A percentile compares a stretch with the other conserved stretches of the same genome.
Conservation (phyloP, 2,888 invertebrate species). For the Tipula helvola region DNA sequence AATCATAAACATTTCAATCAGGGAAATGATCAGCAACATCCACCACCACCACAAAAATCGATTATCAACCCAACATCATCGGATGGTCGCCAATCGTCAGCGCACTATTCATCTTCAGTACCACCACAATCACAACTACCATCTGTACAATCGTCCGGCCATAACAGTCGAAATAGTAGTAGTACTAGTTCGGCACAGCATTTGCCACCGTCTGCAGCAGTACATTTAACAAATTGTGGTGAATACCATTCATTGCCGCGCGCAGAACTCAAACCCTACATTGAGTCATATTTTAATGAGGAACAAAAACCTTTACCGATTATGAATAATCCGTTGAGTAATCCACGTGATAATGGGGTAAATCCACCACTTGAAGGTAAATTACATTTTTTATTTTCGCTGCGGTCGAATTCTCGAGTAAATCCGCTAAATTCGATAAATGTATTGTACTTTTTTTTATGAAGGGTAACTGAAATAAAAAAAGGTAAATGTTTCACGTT, state of each 20-base stretch:
- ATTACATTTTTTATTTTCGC: background rate
- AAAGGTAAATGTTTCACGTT: too few species aligned
- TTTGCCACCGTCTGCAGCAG: conserved; percentile 13
- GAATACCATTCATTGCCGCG: conserved; percentile 44
- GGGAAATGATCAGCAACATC: background rate
- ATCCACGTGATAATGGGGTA: conserved; percentile 13
- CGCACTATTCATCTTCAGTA: conserved; percentile 13
- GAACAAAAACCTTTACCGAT: conserved; percentile 40
- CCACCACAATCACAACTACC: background rate
- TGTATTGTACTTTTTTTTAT: too few species aligned
- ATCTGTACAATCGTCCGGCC: background rate
- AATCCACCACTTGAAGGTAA: conserved; percentile 36
- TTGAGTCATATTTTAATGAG: conserved; percentile 56
- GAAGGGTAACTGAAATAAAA: too few species aligned
- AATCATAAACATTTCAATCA: conserved; percentile 27
- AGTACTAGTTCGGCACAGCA: conserved; percentile 11
- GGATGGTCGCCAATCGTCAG: background rate
- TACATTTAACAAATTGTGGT: background rate
- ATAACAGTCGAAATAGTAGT: background rate
- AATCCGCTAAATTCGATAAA: too few species aligned
- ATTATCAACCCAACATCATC: conserved; percentile 16
- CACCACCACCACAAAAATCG: conserved; percentile 13
- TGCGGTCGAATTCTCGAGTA: too few species aligned
- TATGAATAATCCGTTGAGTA: conserved; percentile 21
- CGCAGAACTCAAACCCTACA: conserved; percentile 58